Percentiles rank a stretch among this genome's conserved stretches.
These are phyloP conservation scores for Hyppa rectilinea DNA, from an alignment of 2,888 invertebrate genomes.

Conservation along the genomic window DNA sequence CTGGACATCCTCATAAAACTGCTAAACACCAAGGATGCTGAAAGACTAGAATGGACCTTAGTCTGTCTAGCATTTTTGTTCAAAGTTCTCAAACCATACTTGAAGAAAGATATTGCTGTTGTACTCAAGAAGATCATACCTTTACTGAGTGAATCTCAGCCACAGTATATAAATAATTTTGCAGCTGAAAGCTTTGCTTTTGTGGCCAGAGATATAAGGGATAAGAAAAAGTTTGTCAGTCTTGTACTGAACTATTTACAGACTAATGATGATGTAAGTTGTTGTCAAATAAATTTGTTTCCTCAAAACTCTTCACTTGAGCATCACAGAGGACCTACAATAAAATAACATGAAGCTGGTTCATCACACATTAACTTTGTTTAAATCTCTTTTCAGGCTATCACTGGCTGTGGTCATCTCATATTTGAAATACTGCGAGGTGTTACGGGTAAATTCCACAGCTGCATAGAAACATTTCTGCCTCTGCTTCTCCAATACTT, in stretches of 20 bases:
- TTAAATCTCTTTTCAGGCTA: slow-evolving; percentile 89
- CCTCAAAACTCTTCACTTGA: not conserved
- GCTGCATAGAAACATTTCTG: slow-evolving; percentile 93
- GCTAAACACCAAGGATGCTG: slow-evolving; percentile 94
- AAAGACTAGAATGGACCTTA: slow-evolving; percentile 96
- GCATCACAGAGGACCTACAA: not conserved
- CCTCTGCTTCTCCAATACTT: slow-evolving; percentile 92
- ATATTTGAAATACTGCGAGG: slow-evolving; percentile 97
- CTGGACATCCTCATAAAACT: slow-evolving; percentile 93
- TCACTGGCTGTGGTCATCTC: slow-evolving; percentile 95
- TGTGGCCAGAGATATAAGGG: slow-evolving; percentile 96
- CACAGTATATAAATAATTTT: slow-evolving; percentile 97
- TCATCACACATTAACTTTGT: not conserved
- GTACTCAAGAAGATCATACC: slow-evolving; percentile 94
- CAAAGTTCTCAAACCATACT: slow-evolving; percentile 96
- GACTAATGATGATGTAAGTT: slow-evolving; percentile 92
- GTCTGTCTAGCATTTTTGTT: slow-evolving; percentile 97
- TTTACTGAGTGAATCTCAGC: slow-evolving; percentile 94
- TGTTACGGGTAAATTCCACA: slow-evolving; percentile 96
- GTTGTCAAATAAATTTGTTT: slow-evolving; percentile 3
- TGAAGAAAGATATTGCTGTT: slow-evolving; percentile 94
- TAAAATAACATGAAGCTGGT: not conserved
- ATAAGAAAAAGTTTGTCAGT: slow-evolving; percentile 93
- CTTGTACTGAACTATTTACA: slow-evolving; percentile 93
- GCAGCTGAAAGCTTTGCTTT: slow-evolving; percentile 99